These are phyloP conservation scores for Sinelater perroti DNA, from an alignment of 2,888 invertebrate species.

Conservation along the genomic window DNA sequence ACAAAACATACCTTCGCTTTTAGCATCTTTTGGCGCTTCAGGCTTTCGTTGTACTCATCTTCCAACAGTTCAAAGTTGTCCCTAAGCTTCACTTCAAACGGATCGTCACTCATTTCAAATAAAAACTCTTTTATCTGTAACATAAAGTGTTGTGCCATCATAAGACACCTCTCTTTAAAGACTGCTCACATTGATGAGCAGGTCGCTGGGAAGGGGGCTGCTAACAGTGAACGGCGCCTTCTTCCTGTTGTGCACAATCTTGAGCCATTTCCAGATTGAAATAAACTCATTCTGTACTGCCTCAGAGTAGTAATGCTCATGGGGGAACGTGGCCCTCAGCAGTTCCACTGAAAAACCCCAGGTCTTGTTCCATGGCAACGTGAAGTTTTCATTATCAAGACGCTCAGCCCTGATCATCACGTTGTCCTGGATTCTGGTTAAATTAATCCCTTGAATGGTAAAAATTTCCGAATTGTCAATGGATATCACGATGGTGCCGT, in stretches of 20 bases:
- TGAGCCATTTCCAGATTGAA: conserved; percentile 94
- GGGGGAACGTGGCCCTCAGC: conserved; percentile 80
- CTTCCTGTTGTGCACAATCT: conserved; percentile 78
- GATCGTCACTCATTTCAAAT: conserved; percentile 96
- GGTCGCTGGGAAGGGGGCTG: conserved; percentile 84
- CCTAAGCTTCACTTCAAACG: conserved; percentile 94
- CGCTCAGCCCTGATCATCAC: conserved; percentile 76
- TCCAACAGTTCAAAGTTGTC: conserved; percentile 95
- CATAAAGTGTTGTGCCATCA: no score
- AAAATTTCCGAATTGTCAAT: conserved; percentile 79
- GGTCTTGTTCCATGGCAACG: conserved; percentile 75
- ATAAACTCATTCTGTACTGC: conserved; percentile 89
- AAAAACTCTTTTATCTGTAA: conserved; percentile 83
- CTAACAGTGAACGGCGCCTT: conserved; percentile 74
- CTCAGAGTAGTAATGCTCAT: conserved; percentile 87
- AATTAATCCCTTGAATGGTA: conserved; percentile 73
- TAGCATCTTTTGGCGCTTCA: conserved; percentile 87
- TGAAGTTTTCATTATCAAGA: conserved; percentile 77
- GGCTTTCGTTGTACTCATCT: conserved; percentile 94
- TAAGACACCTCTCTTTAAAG: background rate
- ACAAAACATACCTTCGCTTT: conserved; percentile 76
- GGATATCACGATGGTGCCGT: conserved; percentile 64
- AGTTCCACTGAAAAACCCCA: conserved; percentile 73
- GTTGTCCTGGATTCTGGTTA: conserved; percentile 69
- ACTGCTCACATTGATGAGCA: conserved; percentile 80